A percentile compares a stretch with the other conserved stretches of the same genome.
These are phyloP conservation scores for Piscicola geometra DNA, from an alignment of 2,888 invertebrate species.

Conservation along the genomic window DNA sequence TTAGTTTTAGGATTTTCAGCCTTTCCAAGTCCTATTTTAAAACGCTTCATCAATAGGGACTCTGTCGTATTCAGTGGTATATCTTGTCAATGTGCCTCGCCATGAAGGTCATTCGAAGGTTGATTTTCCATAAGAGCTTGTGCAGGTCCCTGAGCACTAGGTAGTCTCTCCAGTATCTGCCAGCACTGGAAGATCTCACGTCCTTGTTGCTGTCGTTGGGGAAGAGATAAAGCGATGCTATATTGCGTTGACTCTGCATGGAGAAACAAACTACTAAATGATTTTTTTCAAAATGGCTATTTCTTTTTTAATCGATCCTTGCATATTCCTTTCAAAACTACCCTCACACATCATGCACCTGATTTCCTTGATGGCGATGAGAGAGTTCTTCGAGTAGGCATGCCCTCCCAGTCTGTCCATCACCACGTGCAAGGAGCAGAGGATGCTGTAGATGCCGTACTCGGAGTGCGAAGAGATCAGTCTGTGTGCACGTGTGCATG, in stretches of 20 bases:
- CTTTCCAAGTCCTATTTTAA: no score
- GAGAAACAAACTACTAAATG: no score
- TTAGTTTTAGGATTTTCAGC: no score
- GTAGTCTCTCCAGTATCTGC: conserved; percentile 28
- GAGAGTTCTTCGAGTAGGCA: neutral
- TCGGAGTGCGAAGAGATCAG: no score
- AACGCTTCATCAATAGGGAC: no score
- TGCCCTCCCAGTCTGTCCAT: neutral
- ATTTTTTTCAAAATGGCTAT: no score
- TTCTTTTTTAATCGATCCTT: no score
- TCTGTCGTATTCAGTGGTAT: no score
- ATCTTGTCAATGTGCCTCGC: neutral
- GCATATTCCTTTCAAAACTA: no score
- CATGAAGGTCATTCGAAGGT: neutral
- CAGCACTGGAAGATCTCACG: conserved; percentile 9
- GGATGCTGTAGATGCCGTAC: conserved; percentile 19
- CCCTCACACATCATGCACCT: neutral
- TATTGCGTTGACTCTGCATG: no score
- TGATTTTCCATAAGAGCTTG: conserved; percentile 23
- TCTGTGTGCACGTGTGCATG: no score
- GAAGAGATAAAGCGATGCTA: no score
- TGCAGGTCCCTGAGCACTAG: conserved; percentile 10
- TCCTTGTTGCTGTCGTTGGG: conserved; percentile 32
- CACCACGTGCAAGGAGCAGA: conserved; percentile 17
- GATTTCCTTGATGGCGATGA: conserved; percentile 12